Conservation (phyloP, 2,797 vertebrate genomes). For the Chaenodraco wilsoni region DNA sequence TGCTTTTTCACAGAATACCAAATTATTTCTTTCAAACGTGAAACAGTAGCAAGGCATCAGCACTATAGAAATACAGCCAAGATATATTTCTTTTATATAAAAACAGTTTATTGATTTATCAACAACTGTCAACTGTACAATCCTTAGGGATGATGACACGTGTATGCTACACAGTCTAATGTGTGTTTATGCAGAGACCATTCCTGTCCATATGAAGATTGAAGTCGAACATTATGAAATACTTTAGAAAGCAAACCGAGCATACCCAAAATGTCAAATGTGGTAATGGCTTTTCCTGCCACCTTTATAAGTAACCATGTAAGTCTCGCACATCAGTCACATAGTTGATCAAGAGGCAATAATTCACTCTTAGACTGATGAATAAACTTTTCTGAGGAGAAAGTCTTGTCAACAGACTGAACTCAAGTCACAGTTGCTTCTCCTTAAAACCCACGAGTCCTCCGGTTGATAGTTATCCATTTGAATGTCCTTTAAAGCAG, state of each 20-base stretch:
- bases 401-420: conserved; percentile 55
- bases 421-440: conserved; percentile 60
- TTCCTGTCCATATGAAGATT: conserved; percentile 67
- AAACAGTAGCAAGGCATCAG: not conserved
- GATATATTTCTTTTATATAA: conserved; percentile 76
- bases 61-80: conserved; percentile 65
- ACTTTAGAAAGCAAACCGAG: conserved; percentile 67
- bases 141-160: conserved; percentile 81
- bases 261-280: conserved; percentile 61
- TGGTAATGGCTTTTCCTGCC: conserved; percentile 53
- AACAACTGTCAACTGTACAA: conserved; percentile 91
- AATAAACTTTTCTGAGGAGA: conserved; percentile 59
- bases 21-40: conserved; percentile 12
- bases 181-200: conserved; percentile 73
- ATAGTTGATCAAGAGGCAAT: conserved; percentile 53
- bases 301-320: conserved; percentile 52
- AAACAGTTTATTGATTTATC: conserved; percentile 90
- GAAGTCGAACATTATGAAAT: conserved; percentile 63
- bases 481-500: conserved; percentile 64
- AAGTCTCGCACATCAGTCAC: conserved; percentile 67
- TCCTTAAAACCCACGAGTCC: conserved; percentile 54
- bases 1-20: conserved; percentile 2
- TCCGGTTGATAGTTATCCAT: conserved; percentile 62
- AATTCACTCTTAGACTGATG: conserved; percentile 63
- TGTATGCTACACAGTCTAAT: conserved; percentile 87